Base-by-base conservation (phyloP, 2,113 vertebrate genomes). In the Serinus canaria region DNA sequence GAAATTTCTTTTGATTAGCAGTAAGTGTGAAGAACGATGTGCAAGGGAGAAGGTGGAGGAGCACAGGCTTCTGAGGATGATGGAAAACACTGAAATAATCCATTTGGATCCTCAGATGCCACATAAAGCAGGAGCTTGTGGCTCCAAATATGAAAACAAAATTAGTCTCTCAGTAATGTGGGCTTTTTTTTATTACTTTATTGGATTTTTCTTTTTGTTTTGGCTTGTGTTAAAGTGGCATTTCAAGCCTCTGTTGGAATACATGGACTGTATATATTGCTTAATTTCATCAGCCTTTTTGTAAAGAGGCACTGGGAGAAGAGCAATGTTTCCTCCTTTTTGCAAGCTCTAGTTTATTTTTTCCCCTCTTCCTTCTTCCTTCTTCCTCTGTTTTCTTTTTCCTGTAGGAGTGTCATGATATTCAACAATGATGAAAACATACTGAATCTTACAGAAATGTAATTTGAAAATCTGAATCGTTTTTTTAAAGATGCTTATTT, bases 1-100 rank as follows among this genome's bases (percentile, higher is more conserved):
- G 83, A 94, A 83, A 73, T 60, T 88, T 63, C 62, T 68, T 86
- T 76, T 82, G 67, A 83, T 95, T 79, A 90, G 63, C 83, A 79
- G 39, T 50, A 76, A 58, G 63, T 90, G 47, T 46, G 72, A 49
- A 77, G 67, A 76, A 59, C 2, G 9, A 3, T 23, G 19, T 53
- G 53, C 30, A 52, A 10, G 63, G 62, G 52, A 81, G 59, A 74
- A 91, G 44, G 60, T 23, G 30, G 50, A 80, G 67, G 58, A 92
- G 22, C 30, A 7, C 20, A 24, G 3, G 21, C 55, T 80, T 12
- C 27, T 7, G 27, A 64, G 77, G 53, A 30, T 46, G 9, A 52
- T 89, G 41, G 41, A 53, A 35, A 83, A 73, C 13, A 31, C 60
- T 30, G 90, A 67, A 74, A 70, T 44, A 49, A 87, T 67, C 7